These are phyloP conservation scores for Phengaris alcon DNA, from an alignment of 2,888 invertebrate species.

Conservation along the genomic window DNA sequence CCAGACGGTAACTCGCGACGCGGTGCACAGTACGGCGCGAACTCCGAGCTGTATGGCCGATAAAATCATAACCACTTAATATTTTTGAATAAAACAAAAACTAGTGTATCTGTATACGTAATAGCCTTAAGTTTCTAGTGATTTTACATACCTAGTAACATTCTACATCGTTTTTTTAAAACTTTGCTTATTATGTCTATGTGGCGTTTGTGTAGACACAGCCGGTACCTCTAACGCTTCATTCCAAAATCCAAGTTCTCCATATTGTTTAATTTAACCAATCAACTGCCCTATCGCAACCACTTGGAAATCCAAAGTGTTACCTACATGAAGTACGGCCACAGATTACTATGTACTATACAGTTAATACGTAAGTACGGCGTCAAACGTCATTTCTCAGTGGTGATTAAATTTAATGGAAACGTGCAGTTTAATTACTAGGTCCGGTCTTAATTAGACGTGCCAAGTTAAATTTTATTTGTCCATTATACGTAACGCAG, in stretches of 20 bases:
- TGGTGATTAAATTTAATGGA: constrained; percentile 12
- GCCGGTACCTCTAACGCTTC: background rate
- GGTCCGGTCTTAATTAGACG: constrained; percentile 8
- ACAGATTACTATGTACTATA: too few species aligned
- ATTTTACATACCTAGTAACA: too few species aligned
- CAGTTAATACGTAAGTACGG: background rate
- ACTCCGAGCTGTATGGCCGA: too few species aligned
- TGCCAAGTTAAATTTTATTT: constrained; percentile 10
- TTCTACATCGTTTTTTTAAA: too few species aligned
- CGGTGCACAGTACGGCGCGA: too few species aligned
- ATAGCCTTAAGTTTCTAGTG: too few species aligned
- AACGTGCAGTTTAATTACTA: background rate
- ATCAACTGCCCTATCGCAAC: background rate
- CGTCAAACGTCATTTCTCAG: background rate
- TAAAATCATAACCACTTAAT: too few species aligned
- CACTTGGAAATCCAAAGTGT: background rate
- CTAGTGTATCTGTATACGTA: too few species aligned
- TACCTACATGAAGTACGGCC: background rate
- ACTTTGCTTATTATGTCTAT: background rate
- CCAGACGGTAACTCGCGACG: too few species aligned
- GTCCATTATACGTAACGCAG: constrained; percentile 3
- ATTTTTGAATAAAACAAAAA: too few species aligned
- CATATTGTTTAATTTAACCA: background rate
- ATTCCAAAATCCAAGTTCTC: background rate
- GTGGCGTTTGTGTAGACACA: background rate